Evolutionary conservation across 2,888 invertebrate species (phyloP).

Genomic region (Brenthis ino): DNA sequence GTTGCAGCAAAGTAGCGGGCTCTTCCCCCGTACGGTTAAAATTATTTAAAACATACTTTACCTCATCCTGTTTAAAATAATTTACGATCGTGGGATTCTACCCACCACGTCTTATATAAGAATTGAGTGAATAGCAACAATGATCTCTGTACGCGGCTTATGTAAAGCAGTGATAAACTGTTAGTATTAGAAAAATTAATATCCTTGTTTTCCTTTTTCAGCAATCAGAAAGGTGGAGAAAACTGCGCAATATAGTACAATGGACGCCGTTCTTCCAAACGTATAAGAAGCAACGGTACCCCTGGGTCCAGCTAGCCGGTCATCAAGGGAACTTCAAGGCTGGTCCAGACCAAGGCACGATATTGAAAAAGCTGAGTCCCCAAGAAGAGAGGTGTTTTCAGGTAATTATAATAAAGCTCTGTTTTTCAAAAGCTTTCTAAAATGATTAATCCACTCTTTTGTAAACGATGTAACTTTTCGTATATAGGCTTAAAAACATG

Average conservation of each 20-base stretch:
- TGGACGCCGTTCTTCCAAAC: constrained; percentile 99
- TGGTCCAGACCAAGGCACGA: constrained; percentile 95
- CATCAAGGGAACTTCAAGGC: constrained; percentile 98
- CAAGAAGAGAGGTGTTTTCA: constrained; percentile 95
- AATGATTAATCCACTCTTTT: neutral
- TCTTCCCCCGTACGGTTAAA: too few relatives aligned
- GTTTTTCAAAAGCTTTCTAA: neutral
- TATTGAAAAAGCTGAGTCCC: constrained; percentile 94
- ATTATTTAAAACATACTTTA: too few relatives aligned
- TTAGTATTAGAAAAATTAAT: neutral
- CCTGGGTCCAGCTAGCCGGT: constrained; percentile 97
- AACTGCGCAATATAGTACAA: constrained; percentile 95
- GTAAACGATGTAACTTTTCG: too few relatives aligned
- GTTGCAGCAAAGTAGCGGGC: too few relatives aligned
- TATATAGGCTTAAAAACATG: too few relatives aligned
- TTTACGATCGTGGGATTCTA: too few relatives aligned
- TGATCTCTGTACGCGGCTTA: too few relatives aligned
- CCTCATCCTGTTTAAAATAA: too few relatives aligned
- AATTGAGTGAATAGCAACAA: too few relatives aligned
- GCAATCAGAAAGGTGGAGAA: constrained; percentile 95
- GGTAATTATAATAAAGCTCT: constrained; percentile 53
- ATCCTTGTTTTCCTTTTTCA: constrained; percentile 71
- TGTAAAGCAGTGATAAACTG: too few relatives aligned
- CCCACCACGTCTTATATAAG: too few relatives aligned
- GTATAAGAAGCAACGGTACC: constrained; percentile 96